Conservation (phyloP, 2,888 invertebrate species). For the Thalpophila matura region DNA sequence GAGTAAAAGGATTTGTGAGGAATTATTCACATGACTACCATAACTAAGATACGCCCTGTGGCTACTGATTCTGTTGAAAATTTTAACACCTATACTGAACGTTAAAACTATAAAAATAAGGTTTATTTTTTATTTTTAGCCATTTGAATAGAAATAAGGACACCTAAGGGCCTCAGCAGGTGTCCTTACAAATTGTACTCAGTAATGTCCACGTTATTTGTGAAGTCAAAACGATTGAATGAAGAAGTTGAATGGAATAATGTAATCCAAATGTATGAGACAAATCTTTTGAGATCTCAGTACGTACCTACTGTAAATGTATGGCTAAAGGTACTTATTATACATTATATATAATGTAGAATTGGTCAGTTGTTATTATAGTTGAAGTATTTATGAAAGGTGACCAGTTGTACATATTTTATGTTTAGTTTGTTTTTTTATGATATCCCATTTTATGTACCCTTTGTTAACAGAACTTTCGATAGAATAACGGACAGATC, state of each 20-base stretch:
- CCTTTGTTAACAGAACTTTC: not conserved
- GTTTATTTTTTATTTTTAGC: conserved; percentile 57
- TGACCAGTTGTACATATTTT: conserved; percentile 15
- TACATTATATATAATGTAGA: conserved; percentile 5
- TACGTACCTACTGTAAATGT: conserved; percentile 11
- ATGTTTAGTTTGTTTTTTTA: not conserved
- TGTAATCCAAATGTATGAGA: conserved; percentile 51
- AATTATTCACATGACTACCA: conserved; percentile 87
- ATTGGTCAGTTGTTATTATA: conserved; percentile 35
- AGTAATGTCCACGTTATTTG: conserved; percentile 80
- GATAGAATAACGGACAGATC: too few species aligned
- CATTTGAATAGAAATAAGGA: conserved; percentile 75
- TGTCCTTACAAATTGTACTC: conserved; percentile 79
- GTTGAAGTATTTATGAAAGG: not conserved
- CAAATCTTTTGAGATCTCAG: conserved; percentile 49
- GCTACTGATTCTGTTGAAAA: conserved; percentile 74
- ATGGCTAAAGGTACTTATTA: conserved; percentile 26
- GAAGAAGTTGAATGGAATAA: conserved; percentile 53
- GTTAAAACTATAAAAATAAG: conserved; percentile 42
- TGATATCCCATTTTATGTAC: not conserved
- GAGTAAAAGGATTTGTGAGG: conserved; percentile 87
- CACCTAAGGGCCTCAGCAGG: conserved; percentile 88
- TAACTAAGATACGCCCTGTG: conserved; percentile 90
- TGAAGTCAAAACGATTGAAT: conserved; percentile 69
- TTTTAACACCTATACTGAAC: conserved; percentile 41